These are phyloP conservation scores for human (Homo sapiens) DNA, from an alignment of 2,113 vertebrate species.

Conservation along the genomic window GRCh38 chr3:157363501-157364000, in stretches of 20 bases:
- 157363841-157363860: background rate
- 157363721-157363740: slow-evolving; percentile 79
- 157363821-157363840: background rate
- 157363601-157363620: slow-evolving; percentile 49
- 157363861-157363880: background rate
- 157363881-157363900: background rate
- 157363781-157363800: background rate
- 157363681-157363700: slow-evolving; percentile 79
- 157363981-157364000: background rate
- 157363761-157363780: slow-evolving; percentile 78
- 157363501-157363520: slow-evolving; percentile 49
- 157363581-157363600: slow-evolving; percentile 48
- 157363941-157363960: background rate
- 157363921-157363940: background rate
- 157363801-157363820: background rate
- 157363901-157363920: background rate
- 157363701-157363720: slow-evolving; percentile 83
- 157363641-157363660: slow-evolving; percentile 77
- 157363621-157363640: slow-evolving; percentile 66
- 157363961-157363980: background rate
- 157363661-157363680: slow-evolving; percentile 80
- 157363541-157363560: slow-evolving; percentile 37
- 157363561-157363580: slow-evolving; percentile 67
- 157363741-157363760: slow-evolving; percentile 94
- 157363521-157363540: slow-evolving; percentile 42